Base-by-base conservation (phyloP, 2,888 invertebrate species). In the Tinea pellionella region DNA sequence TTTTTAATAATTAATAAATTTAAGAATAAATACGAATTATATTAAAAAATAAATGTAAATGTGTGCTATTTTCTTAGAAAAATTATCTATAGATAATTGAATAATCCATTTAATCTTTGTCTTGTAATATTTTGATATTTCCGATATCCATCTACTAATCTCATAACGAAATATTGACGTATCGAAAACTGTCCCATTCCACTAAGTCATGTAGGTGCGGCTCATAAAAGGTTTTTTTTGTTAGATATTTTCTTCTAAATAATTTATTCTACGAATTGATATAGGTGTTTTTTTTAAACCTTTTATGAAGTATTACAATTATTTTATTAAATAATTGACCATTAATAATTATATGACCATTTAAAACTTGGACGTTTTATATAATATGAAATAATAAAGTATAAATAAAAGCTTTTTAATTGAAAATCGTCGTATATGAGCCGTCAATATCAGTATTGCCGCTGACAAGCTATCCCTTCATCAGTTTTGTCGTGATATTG, bases 401-500 rank as follows among this genome's bases (percentile, higher is more conserved):
- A 30, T 7, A 30, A 7, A 30, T 9, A 24, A 24, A 24, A 3
- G 24, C 24, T n/a, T n/a, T n/a, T n/a, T n/a, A 24, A 24, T 24
- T 24, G 6, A 9, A 15, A 51, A 16, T 53, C 53, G 53, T 53
- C 53, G n/a, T 24, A 24, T 18, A 12, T 24, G 18, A n/a, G n/a
- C 53, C 12, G 53, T 24, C 16, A 18, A 19, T 9, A 2, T 55
- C 55, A 13, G 32, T 57, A 16, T 24, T 57, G 57, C 32, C 16
- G 32, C 32, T 57, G 59, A 47, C 59, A 59, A 59, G 43, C 30
- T 15, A 15, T 47, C 59, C 59, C 59, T 29, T 59, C 30, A 47
- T 47, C 30, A 43, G 47, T 43, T 47, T 47, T 59, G 59, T 43
- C 59, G 30, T 59, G 43, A 47, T 59, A 59, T 47, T 29, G 59